phyloP scores from a whole-genome alignment of 2,113 vertebrate species.

The Tretioscincus oriximinensis region DNA sequence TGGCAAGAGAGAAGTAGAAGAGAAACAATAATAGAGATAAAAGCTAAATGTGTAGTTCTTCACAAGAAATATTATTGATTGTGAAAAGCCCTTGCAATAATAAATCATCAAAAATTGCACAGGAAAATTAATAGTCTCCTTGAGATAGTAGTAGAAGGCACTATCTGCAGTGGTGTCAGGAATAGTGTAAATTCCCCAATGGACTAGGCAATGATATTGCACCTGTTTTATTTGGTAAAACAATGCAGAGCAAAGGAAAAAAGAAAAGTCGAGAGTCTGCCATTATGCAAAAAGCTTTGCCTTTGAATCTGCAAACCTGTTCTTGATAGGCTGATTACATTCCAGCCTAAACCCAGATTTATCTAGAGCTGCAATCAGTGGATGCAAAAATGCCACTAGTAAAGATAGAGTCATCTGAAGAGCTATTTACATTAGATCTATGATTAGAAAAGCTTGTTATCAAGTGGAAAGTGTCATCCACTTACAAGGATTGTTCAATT shows the following conservation, averaged over 20 bases:
- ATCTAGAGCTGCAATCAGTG: constrained; percentile 93
- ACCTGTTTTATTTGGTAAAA: constrained; percentile 57
- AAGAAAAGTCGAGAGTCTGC: constrained; percentile 35
- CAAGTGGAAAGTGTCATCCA: constrained; percentile 97
- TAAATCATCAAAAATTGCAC: constrained; percentile 53
- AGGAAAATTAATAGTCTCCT: constrained; percentile 60
- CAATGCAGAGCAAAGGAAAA: constrained; percentile 30
- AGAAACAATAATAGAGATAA: constrained; percentile 55
- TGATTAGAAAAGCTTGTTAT: constrained; percentile 96
- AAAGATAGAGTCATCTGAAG: constrained; percentile 95
- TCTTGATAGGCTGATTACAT: constrained; percentile 93
- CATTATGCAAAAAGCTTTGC: constrained; percentile 72
- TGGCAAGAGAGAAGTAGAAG: constrained; percentile 51
- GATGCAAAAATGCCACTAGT: constrained; percentile 94
- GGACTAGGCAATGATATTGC: constrained; percentile 29
- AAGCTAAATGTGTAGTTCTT: constrained; percentile 43
- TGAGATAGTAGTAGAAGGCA: constrained; percentile 35
- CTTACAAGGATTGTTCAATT: constrained; percentile 90
- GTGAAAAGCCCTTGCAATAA: constrained; percentile 51
- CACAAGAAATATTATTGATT: constrained; percentile 48
- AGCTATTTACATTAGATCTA: constrained; percentile 95
- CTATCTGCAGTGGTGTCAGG: constrained; percentile 39
- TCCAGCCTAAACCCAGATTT: constrained; percentile 92
- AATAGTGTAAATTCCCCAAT: constrained; percentile 50
- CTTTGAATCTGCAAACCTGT: constrained; percentile 87